Percentiles rank a stretch among this genome's conserved stretches.
phyloP scores from a whole-genome alignment of 37 sponge, comb jelly and placozoan species.

The Geodia barretti region DNA sequence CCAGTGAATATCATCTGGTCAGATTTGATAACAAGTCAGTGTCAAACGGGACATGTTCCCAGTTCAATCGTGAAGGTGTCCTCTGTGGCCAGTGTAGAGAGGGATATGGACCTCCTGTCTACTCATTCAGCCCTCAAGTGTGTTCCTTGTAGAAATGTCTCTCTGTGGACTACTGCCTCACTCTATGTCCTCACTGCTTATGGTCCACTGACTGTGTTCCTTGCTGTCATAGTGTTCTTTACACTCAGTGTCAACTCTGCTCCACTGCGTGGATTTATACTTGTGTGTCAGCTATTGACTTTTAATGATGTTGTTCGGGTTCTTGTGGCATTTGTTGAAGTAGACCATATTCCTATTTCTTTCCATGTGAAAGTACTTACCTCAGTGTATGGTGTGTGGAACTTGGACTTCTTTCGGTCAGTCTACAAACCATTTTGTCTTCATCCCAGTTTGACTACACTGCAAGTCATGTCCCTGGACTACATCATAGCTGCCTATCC shows the following conservation, averaged over 20 bases:
- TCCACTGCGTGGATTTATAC: not conserved
- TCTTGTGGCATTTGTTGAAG: not conserved
- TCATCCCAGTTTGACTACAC: not conserved
- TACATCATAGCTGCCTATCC: slow-evolving; percentile 4
- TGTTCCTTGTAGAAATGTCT: not conserved
- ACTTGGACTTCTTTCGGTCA: not conserved
- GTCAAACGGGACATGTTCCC: too few species aligned
- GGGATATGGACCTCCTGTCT: not conserved
- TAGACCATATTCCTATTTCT: not conserved
- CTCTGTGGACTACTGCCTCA: not conserved
- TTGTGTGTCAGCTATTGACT: not conserved
- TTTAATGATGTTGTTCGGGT: not conserved
- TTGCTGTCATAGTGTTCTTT: not conserved
- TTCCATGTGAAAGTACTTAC: not conserved
- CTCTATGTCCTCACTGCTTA: too few species aligned
- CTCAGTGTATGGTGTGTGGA: slow-evolving; percentile 3
- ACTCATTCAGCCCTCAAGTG: not conserved
- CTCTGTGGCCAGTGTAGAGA: slow-evolving; percentile 6
- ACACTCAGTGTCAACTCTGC: not conserved
- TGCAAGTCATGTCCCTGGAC: not conserved
- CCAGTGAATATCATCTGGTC: too few species aligned
- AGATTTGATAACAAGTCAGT: too few species aligned
- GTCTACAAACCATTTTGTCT: not conserved
- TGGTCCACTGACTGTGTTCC: not conserved
- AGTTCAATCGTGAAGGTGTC: not conserved